Conservation (phyloP, 2,888 invertebrate species). For the Nymphalis urticae region DNA sequence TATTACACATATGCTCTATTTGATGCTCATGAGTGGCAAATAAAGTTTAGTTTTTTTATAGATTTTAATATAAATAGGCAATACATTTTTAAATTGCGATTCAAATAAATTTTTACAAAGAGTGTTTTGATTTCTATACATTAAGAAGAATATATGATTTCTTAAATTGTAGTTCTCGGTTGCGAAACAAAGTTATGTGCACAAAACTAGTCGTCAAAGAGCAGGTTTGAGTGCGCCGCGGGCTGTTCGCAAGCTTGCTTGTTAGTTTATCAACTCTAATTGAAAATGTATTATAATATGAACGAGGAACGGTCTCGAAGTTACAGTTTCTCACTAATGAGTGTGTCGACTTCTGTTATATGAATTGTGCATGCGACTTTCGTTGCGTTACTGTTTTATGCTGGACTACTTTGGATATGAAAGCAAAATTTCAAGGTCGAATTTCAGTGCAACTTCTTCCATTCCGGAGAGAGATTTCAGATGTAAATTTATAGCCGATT, state of each 20-base stretch:
- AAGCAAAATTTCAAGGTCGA: too few relatives aligned
- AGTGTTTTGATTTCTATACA: neutral
- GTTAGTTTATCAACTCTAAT: constrained; percentile 17
- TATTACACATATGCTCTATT: too few relatives aligned
- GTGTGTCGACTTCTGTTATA: neutral
- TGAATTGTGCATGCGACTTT: neutral
- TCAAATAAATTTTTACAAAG: too few relatives aligned
- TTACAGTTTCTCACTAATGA: constrained; percentile 2
- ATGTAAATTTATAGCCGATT: too few relatives aligned
- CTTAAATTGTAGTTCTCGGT: constrained; percentile 2
- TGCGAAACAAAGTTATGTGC: neutral
- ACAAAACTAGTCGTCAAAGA: constrained; percentile 7
- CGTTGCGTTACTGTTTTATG: neutral
- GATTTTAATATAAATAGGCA: too few relatives aligned
- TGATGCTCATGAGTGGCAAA: too few relatives aligned
- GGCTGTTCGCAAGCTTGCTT: constrained; percentile 11
- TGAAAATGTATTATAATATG: constrained; percentile 9
- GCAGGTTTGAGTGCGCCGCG: constrained; percentile 2
- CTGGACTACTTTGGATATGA: too few relatives aligned
- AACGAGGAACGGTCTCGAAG: neutral
- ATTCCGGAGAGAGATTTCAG: too few relatives aligned
- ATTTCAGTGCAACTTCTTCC: too few relatives aligned
- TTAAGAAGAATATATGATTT: constrained; percentile 1
- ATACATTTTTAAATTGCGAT: too few relatives aligned
- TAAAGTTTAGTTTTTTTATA: too few relatives aligned